Evolutionary conservation across 1,140 invertebrate genomes (phyloP), one percentile per base, ranked within the genome.

Genomic region (Halyomorpha halys): DNA sequence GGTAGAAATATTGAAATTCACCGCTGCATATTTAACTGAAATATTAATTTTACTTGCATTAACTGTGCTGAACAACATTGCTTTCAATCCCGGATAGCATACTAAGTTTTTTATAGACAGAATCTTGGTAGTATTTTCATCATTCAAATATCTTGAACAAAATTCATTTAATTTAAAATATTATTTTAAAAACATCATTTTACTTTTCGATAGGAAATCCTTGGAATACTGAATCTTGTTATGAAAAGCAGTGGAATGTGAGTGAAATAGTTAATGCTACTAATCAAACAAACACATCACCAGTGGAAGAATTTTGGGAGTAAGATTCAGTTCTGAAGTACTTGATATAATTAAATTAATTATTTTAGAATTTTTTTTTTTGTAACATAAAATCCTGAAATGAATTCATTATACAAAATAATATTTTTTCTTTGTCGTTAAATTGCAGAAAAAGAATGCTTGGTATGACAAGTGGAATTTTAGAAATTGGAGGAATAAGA

Each of bases 251-350:
- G 62, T 66, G 63, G 67, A 71, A 72, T 61, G 62, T 61, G 3
- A 68, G 67, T 15, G 18, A 65, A 25, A 47, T 67, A 14, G 56
- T 69, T 61, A 69, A 67, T 62, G 21, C 54, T 15, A 62, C 56
- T 15, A 71, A 70, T 56, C 70, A 73, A 44, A 71, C 74, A 21
- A 39, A 39, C 34, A 74, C 75, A 3, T 77, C 82, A 1, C 77
- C 82, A 3, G 81, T 83, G 0, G 82, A 84, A 72, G 82, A 84
- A 74, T 84, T 78, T 73, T 83, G 82, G 74, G 80, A 83, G 82
- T 84, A 75, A 79, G 79, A 73, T 49, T 45, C 14, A 47, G 14
- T 51, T 39, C 11, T 9, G 11, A 39, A 39, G 6, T 11, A 39
- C 13, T 39, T 39, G 13, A 39, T 3, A 54, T 49, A 8, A 47